Evolutionary conservation across 2,888 invertebrate species (phyloP).

Genomic region (Hydrotaea diabolus): DNA sequence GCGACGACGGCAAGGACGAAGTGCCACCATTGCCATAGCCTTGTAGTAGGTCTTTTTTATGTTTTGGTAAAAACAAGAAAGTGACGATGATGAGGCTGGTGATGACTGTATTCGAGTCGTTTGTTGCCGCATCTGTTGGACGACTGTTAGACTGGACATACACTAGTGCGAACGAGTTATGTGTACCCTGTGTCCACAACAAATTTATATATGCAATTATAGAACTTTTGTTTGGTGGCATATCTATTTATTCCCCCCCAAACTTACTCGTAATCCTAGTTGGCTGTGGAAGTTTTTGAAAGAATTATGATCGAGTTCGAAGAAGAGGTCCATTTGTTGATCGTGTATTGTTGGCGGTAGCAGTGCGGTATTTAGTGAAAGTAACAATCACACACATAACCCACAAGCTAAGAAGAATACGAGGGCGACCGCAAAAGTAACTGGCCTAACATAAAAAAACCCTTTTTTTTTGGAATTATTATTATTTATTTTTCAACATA

Average conservation of each 20-base stretch:
- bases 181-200: slow-evolving; percentile 14
- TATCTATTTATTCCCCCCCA: background rate
- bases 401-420: too few relatives aligned
- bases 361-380: too few relatives aligned
- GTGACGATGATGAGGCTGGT: slow-evolving; percentile 36
- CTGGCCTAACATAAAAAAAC: too few relatives aligned
- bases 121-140: slow-evolving; percentile 9
- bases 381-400: too few relatives aligned
- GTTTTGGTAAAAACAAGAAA: slow-evolving; percentile 42
- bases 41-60: slow-evolving; percentile 27
- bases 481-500: too few relatives aligned
- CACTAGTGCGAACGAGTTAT: background rate
- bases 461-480: too few relatives aligned
- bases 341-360: too few relatives aligned
- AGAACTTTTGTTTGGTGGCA: slow-evolving; percentile 6
- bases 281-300: background rate
- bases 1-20: background rate
- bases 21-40: background rate
- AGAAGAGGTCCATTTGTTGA: too few relatives aligned
- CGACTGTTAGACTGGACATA: background rate
- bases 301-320: background rate
- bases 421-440: too few relatives aligned
- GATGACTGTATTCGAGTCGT: slow-evolving; percentile 38
- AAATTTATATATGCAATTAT: slow-evolving; percentile 38
- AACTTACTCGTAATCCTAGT: background rate